Percentiles rank a stretch among this genome's conserved stretches.
Conservation (phyloP, 1,140 invertebrate species). For the Danaus melanippus region DNA sequence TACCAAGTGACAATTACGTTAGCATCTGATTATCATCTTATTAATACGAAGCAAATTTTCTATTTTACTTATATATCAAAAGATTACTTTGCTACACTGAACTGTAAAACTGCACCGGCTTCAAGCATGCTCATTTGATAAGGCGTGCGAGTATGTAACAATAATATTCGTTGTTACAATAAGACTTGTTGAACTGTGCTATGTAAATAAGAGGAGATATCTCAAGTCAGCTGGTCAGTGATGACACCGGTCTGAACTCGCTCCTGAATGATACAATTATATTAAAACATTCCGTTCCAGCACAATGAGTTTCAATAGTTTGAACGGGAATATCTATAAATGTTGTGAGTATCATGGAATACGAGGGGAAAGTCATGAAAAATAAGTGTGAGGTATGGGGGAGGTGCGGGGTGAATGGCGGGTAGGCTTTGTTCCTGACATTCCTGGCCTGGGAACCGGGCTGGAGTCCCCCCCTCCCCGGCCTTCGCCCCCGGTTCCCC, state of each 20-base stretch:
- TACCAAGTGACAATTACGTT: slow-evolving; percentile 8
- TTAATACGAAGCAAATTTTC: not conserved
- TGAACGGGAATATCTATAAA: too few species aligned
- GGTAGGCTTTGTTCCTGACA: slow-evolving; percentile 68
- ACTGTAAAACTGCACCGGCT: slow-evolving; percentile 1
- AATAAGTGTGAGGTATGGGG: slow-evolving; percentile 44
- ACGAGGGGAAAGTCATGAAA: slow-evolving; percentile 50
- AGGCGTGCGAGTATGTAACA: not conserved
- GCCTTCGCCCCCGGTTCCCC: slow-evolving; percentile 15
- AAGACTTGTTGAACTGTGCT: slow-evolving; percentile 9
- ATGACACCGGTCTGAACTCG: slow-evolving; percentile 38
- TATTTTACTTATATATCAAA: not conserved
- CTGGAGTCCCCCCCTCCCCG: slow-evolving; percentile 24
- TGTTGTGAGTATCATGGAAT: too few species aligned
- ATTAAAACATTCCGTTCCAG: too few species aligned
- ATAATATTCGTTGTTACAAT: slow-evolving; percentile 18
- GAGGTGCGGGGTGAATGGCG: slow-evolving; percentile 50
- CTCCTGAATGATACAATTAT: slow-evolving; percentile 36
- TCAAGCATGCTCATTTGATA: not conserved
- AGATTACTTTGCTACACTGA: not conserved
- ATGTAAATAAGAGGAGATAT: slow-evolving; percentile 24
- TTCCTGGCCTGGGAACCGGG: slow-evolving; percentile 68
- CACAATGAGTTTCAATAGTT: too few species aligned
- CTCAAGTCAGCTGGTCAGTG: slow-evolving; percentile 38
- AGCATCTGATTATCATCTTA: too few species aligned